A percentile compares a stretch with the other conserved stretches of the same genome.
phyloP scores from a whole-genome alignment of 2,888 invertebrate species.

The Thalpophila matura region DNA sequence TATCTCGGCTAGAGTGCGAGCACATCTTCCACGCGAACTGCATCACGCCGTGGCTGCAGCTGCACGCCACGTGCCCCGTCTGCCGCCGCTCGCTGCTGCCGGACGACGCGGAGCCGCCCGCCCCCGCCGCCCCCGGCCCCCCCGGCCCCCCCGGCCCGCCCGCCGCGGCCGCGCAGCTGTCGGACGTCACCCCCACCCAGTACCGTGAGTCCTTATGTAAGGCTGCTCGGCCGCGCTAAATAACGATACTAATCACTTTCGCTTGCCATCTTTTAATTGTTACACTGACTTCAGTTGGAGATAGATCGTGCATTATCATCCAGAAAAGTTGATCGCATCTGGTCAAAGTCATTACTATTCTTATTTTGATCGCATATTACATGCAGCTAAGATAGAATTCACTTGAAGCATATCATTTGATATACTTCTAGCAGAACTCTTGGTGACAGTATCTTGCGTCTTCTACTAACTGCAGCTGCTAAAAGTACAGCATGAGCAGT shows the following conservation, averaged over 20 bases:
- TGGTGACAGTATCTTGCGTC: background rate
- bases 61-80: slow-evolving; percentile 99
- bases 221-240: slow-evolving; percentile 39
- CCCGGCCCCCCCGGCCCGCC: slow-evolving; percentile 24
- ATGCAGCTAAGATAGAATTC: background rate
- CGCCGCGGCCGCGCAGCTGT: too few relatives aligned
- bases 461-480: background rate
- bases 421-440: background rate
- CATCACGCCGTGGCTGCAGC: slow-evolving; percentile 98
- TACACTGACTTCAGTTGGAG: background rate
- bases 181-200: slow-evolving; percentile 42
- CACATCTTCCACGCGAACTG: slow-evolving; percentile 98
- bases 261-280: slow-evolving; percentile 34
- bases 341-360: slow-evolving; percentile 11
- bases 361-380: slow-evolving; percentile 33
- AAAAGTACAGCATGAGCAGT: background rate
- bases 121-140: slow-evolving; percentile 25
- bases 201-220: slow-evolving; percentile 58
- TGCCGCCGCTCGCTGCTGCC: slow-evolving; percentile 93
- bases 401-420: background rate
- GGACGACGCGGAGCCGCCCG: slow-evolving; percentile 58
- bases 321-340: background rate
- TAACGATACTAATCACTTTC: slow-evolving; percentile 37
- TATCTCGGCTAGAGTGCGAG: slow-evolving; percentile 95
- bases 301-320: background rate